Base-by-base conservation (phyloP, 2,113 vertebrate species). In the Phalacrocorax pelagicus region DNA sequence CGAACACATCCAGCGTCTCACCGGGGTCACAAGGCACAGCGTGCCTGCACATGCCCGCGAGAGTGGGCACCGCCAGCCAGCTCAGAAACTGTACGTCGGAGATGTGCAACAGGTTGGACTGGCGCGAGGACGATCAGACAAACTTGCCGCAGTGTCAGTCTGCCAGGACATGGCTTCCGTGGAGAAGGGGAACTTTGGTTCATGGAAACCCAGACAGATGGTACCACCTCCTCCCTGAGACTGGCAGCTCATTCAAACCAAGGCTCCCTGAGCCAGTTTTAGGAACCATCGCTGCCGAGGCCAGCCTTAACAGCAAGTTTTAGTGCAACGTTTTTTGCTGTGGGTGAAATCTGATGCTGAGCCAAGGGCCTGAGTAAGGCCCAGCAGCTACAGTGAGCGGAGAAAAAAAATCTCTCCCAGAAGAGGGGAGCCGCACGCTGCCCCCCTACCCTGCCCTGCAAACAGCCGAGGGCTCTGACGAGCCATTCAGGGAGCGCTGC, bases 11-110 rank as follows among this genome's bases (percentile, higher is more conserved):
- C 80, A 40, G 73, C 78, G 46, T 27, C 86, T 57, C 47, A 3
- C 30, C 10, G 12, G 38, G 47, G 52, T 19, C 86, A 62, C 36
- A 22, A 9, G 44, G 71, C 62, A n/a, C 69, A 32, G 80, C 30
- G 26, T 26, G 55, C 44, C 73, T 2, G 2, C 29, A 24, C 42
- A 40, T 34, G 9, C 46, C 57, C 57, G 14, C 0, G 0, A 1
- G 24, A n/a, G 38, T 1, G 12, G 67, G 66, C 2, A 2, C 74
- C 38, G 80, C 85, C 80, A 63, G 73, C 38, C 34, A 54, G 1
- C 55, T 32, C 73, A 10, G 49, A 42, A 59, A 52, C n/a, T 7
- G 10, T 10, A 8, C 1, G 2, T 7, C 10, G 14, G 57, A 30
- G 29, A 85, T 5, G 21, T 2, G 34, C 55, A 32, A 11, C 69